Conservation (phyloP, 1,140 invertebrate species). For the Thaumetopoea pityocampa region DNA sequence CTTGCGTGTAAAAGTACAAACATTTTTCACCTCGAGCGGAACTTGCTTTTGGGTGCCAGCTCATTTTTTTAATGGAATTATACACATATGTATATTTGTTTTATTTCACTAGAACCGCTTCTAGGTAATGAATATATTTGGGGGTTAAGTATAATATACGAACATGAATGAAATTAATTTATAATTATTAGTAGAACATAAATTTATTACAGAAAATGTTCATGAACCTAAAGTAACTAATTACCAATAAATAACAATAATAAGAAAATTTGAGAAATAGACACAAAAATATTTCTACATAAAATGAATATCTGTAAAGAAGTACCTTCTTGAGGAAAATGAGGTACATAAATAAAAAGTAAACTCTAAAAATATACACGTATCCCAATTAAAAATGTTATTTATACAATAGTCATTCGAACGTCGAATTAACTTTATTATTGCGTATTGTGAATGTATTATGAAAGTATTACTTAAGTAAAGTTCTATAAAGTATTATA, state of each 20-base stretch:
- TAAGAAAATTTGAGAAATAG: constrained; percentile 24
- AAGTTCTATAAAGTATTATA: constrained; percentile 21
- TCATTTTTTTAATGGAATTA: too few relatives aligned
- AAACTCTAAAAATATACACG: constrained; percentile 12
- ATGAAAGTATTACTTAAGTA: constrained; percentile 17
- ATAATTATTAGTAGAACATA: constrained; percentile 45
- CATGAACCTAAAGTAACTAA: constrained; percentile 60
- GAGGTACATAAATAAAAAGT: constrained; percentile 20
- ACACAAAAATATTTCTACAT: constrained; percentile 6
- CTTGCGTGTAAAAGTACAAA: too few relatives aligned
- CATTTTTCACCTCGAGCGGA: too few relatives aligned
- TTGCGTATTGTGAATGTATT: constrained; percentile 14
- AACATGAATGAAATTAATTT: constrained; percentile 7
- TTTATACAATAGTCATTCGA: constrained; percentile 7
- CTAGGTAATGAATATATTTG: too few relatives aligned
- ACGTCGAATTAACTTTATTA: constrained; percentile 15
- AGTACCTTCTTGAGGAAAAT: too few relatives aligned
- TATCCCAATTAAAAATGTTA: constrained; percentile 9
- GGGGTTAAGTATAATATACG: too few relatives aligned
- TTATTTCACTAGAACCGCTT: too few relatives aligned
- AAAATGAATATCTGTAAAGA: constrained; percentile 13
- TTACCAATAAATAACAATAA: constrained; percentile 66
- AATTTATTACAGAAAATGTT: constrained; percentile 66
- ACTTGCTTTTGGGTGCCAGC: too few relatives aligned
- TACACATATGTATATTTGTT: too few relatives aligned